These are phyloP conservation scores for Chelidonichthys spinosus DNA, from an alignment of 2,797 vertebrate species.

Conservation along the genomic window DNA sequence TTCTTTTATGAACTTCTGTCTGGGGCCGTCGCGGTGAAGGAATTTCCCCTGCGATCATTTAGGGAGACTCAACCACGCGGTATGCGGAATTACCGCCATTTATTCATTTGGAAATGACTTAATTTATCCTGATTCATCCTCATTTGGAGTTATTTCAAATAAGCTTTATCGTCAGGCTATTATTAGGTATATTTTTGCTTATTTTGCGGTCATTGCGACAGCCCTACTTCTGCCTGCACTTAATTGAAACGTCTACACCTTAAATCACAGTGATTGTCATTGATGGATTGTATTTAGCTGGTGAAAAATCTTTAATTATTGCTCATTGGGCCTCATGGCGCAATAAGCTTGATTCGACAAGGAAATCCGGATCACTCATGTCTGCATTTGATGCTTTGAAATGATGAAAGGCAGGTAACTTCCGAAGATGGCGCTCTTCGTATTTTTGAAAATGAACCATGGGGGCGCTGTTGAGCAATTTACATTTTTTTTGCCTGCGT, in stretches of 20 bases:
- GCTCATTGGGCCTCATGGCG: neutral
- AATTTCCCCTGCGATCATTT: too few relatives aligned
- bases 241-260: neutral
- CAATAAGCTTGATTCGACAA: conserved; percentile 1
- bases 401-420: conserved; percentile 32
- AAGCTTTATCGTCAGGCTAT: too few relatives aligned
- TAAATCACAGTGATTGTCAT: neutral
- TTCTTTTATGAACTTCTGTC: conserved; percentile 25
- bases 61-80: too few relatives aligned
- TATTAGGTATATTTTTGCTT: too few relatives aligned
- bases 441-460: conserved; percentile 3
- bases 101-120: too few relatives aligned
- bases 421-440: neutral
- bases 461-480: conserved; percentile 28
- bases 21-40: too few relatives aligned
- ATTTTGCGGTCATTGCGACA: too few relatives aligned
- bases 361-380: neutral
- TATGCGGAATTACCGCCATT: too few relatives aligned
- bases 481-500: neutral
- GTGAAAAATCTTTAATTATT: conserved; percentile 17
- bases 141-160: too few relatives aligned
- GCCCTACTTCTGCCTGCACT: neutral
- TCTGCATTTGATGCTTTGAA: neutral
- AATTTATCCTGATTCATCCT: too few relatives aligned
- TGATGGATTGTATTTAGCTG: neutral